Base-by-base conservation (phyloP, 2,797 vertebrate species). In the Rachycentron canadum region DNA sequence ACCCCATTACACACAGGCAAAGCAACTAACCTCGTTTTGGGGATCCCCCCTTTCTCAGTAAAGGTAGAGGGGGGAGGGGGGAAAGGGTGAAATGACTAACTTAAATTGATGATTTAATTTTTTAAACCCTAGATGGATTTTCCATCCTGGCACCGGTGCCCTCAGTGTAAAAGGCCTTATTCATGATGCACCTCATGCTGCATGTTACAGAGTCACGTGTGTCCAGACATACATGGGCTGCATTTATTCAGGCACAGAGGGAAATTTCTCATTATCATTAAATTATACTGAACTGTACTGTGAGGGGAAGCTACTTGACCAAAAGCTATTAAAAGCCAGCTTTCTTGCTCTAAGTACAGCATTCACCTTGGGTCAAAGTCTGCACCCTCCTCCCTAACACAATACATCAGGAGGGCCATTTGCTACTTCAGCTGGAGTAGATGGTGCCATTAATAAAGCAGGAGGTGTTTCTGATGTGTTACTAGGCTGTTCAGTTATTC, bases 381-480 rank as follows among this genome's bases (percentile, higher is more conserved):
- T 41, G 21, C 43, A 59, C 60, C 41, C 56, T 40, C 41, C 14
- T 60, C 43, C 36, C 34, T 14, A 60, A 40, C 73, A 61, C 60
- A 70, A 83, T 73, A 26, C 65, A 79, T 65, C 69, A 85, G 43
- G 58, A 82, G 69, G 64, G 61, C 78, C 53, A 68, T 83, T 86
- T 73, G 13, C 62, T 40, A 57, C 73, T 69, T 81, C 38, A 13
- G 2, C 73, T 73, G 65, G 73, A 89, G 84, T 70, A 75, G 73
- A 81, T 72, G 80, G 78, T 25, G 26, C 17, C 83, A 92, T 93
- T 83, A 92, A 93, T 92, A 93, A 91, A 90, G 82, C 73, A 92
- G 61, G 69, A 88, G 69, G 84, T 85, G 86, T 91, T 90, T 83
- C 85, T 78, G 73, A 84, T 67, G 86, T 83, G 88, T 88, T 91